Evolutionary conservation across 2,888 invertebrate genomes (phyloP), one percentile per base, ranked within the genome.

Genomic region (Achlya flavicornis): DNA sequence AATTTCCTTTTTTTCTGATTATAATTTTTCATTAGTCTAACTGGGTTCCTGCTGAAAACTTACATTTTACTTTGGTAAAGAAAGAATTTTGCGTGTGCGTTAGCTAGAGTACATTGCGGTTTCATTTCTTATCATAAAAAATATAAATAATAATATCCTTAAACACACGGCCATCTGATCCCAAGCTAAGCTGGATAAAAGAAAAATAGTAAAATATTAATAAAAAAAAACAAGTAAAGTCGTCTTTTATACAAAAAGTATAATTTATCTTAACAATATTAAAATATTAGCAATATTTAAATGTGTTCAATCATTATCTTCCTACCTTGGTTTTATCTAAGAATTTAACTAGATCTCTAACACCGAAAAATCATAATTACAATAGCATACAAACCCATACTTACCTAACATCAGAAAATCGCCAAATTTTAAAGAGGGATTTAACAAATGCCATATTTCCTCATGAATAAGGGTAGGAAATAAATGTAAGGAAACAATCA

Each of bases 401-500:
- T 4, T 53, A 3, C 53, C 14, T 19, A 53, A 53, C 53, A 53
- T 16, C 48, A 48, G 7, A 48, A 16, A 48, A 8, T 7, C 11
- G 41, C 12, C 41, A 41, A 12, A 12, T 7, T 12, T 12, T 19
- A 53, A 10, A 53, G 10, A 19, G 16, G 8, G 16, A 19, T 19
- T 19, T 19, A 1, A 10, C 1, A 53, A 19, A 19, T 19, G 19
- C 19, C 7, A 19, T 10, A 53, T 19, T 16, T 53, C 19, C 19
- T 10, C 19, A 7, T 53, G 14, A 53, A 53, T 53, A 53, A 53
- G 19, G 53, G 53, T n/a, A 19, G 66, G 67, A 69, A 66, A 70
- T 79, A 74, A 80, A 80, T 78, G 74, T 69, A 76, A 68, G 63
- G 81, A 79, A 83, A 81, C 84, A 86, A 86, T 81, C 82, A 79